Evolutionary conservation across 2,113 vertebrate genomes (phyloP).

Genomic region (Macquaria ambigua): DNA sequence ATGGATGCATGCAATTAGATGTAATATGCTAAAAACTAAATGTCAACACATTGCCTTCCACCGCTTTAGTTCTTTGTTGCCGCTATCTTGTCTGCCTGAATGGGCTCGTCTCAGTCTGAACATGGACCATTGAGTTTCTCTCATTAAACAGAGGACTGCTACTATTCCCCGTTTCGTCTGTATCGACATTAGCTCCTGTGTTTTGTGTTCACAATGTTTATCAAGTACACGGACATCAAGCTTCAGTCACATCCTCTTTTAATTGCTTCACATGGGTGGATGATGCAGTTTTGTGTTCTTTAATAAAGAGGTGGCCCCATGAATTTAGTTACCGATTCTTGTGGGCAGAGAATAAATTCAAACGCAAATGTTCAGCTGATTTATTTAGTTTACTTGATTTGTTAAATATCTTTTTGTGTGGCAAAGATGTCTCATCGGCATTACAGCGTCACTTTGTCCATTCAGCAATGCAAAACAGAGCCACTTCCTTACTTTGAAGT

Average conservation of each 20-base stretch:
- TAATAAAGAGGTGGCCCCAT: slow-evolving; percentile 5
- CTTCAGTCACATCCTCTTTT: slow-evolving; percentile 13
- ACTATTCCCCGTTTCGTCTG: slow-evolving; percentile 41
- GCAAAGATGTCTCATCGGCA: slow-evolving; percentile 24
- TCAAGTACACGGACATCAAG: slow-evolving; percentile 5
- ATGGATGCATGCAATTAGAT: slow-evolving; percentile 72
- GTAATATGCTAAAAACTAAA: slow-evolving; percentile 68
- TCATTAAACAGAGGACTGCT: slow-evolving; percentile 65
- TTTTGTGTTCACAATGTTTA: slow-evolving; percentile 47
- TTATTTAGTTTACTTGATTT: not conserved
- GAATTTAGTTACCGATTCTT: not conserved
- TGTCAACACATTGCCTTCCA: slow-evolving; percentile 63
- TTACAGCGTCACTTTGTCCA: slow-evolving; percentile 18
- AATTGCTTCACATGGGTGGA: not conserved
- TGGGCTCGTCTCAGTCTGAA: slow-evolving; percentile 54
- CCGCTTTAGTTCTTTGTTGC: slow-evolving; percentile 56
- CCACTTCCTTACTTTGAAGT: slow-evolving; percentile 28
- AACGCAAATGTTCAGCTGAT: slow-evolving; percentile 8
- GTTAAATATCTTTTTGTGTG: slow-evolving; percentile 16
- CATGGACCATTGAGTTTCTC: slow-evolving; percentile 69
- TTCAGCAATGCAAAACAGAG: slow-evolving; percentile 37
- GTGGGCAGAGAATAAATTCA: not conserved
- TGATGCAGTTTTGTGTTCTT: slow-evolving; percentile 21
- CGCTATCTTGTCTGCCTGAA: slow-evolving; percentile 59
- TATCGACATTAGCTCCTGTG: slow-evolving; percentile 26